phyloP scores from a whole-genome alignment of 2,797 vertebrate genomes.

The Silurus aristotelis region DNA sequence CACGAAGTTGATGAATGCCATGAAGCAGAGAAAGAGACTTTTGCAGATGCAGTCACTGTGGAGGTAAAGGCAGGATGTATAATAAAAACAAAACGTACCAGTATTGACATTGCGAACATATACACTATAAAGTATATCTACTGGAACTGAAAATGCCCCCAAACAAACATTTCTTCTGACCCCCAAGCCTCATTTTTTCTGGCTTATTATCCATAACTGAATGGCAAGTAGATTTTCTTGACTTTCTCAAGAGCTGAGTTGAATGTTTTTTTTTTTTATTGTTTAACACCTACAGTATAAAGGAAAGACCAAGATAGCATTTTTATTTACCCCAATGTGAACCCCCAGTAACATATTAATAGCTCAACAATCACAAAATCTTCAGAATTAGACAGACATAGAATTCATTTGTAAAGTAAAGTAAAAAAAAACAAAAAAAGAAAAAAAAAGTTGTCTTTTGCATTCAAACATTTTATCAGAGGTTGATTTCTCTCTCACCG shows the following conservation, averaged over 20 bases:
- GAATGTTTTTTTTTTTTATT: background rate
- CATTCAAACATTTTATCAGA: background rate
- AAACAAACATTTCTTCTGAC: background rate
- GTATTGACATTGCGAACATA: no score
- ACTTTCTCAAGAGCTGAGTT: background rate
- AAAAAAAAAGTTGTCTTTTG: no score
- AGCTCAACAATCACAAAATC: background rate
- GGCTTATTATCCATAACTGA: background rate
- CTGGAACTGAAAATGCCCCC: background rate
- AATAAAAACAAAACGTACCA: background rate
- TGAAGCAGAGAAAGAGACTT: slow-evolving; percentile 72
- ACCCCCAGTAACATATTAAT: background rate
- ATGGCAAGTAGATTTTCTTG: background rate
- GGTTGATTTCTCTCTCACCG: background rate
- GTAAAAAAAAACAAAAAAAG: background rate
- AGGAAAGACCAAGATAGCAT: background rate
- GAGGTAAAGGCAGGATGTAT: slow-evolving; percentile 66
- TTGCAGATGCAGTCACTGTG: slow-evolving; percentile 64
- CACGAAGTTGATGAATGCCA: slow-evolving; percentile 74
- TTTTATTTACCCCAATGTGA: background rate
- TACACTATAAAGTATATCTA: no score
- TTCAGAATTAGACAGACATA: background rate
- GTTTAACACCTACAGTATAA: background rate
- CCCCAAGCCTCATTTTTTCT: background rate
- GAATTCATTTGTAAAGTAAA: background rate